Evolutionary conservation across 2,888 invertebrate genomes (phyloP).

Genomic region (Crematogaster levior): DNA sequence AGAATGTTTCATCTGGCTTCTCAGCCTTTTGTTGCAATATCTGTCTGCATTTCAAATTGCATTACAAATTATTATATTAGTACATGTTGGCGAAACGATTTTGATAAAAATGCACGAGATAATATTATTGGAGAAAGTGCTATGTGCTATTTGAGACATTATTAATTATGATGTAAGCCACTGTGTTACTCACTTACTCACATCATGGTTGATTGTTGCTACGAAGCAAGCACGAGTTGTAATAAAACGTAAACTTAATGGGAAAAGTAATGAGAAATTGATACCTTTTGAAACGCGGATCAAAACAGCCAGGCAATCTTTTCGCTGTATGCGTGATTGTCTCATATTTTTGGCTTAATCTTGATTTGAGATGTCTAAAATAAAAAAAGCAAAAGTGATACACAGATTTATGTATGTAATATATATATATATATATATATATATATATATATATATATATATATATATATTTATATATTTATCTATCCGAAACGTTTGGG

Average conservation of each 20-base stretch:
- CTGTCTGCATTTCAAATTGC: conserved; percentile 13
- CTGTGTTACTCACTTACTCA: neutral
- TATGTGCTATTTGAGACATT: neutral
- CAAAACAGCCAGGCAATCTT: conserved; percentile 70
- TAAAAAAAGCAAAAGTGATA: neutral
- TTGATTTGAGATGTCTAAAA: neutral
- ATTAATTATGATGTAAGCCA: neutral
- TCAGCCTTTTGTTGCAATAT: conserved; percentile 64
- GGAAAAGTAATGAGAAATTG: neutral
- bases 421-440: too few relatives aligned
- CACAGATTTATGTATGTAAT: neutral
- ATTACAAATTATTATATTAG: neutral
- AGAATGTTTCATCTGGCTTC: conserved; percentile 67
- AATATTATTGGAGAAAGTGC: neutral
- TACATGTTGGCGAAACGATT: neutral
- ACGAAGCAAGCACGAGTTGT: neutral
- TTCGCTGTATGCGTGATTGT: neutral
- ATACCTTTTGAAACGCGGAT: conserved; percentile 82
- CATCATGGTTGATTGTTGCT: neutral
- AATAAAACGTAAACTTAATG: neutral
- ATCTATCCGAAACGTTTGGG: neutral
- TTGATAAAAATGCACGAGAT: neutral
- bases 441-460: too few relatives aligned
- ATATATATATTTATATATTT: too few relatives aligned
- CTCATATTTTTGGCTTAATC: neutral